Evolutionary conservation across 2,888 invertebrate genomes (phyloP), one percentile per base, ranked within the genome.

Genomic region (Onthophagus sagittarius): DNA sequence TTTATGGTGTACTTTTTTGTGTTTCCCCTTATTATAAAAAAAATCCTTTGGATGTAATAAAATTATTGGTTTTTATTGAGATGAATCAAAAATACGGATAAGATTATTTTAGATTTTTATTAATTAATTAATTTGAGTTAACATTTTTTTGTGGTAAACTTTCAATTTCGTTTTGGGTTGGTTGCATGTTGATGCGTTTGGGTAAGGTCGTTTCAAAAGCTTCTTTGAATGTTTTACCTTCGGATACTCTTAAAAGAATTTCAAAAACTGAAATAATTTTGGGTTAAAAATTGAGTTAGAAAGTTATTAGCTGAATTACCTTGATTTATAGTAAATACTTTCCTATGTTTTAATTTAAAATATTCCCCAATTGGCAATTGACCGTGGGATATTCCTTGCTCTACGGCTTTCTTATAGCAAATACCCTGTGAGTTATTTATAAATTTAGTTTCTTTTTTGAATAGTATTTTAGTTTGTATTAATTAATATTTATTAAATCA

Each of bases 241-340:
- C 92, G n/a, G 91, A 90, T 5, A 95, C 89, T 79, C 89, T 88
- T 32, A 94, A 85, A 69, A 96, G 84, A 80, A 96, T 94, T 86
- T 95, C 94, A 84, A 95, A 96, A 65, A 96, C 96, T 94, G 85
- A 15, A 89, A 90, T 0, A 64, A 15, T 67, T 65, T 77, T 75
- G 76, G 72, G 9, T 23, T 5, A 70, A 72, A 72, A 53, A 53
- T 53, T 53, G 2, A 9, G 39, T 53, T 53, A 9, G 7, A 11
- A 9, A 73, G 64, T 72, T 2, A 74, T 65, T 70, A 75, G 70
- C 69, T 72, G 15, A 32, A 33, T 69, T 87, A 94, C 94, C 98
- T 88, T 99, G 99, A 86, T 97, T 96, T 78, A 99, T 94, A 63
- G 98, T 96, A 73, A 99, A 88, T 70, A 99, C 98, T 87, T 95